A percentile compares a stretch with the other conserved stretches of the same genome.
Evolutionary conservation across 2,888 invertebrate genomes (phyloP).

Genomic region (Calameuta filiformis): DNA sequence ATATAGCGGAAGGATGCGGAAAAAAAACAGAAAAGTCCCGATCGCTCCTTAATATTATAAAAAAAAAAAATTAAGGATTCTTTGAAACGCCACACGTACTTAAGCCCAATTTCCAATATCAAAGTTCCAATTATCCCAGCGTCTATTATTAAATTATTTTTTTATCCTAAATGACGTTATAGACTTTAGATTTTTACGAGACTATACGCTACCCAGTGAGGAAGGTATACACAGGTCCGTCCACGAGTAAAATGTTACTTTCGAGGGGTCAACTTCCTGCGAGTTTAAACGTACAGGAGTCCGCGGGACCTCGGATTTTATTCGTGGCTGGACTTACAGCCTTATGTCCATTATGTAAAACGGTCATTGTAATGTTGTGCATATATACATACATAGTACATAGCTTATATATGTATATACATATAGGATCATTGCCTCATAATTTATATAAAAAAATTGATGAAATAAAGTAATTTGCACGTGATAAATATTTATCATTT

Average conservation of each 20-base stretch:
- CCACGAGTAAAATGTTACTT: not conserved
- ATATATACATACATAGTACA: slow-evolving; percentile 25
- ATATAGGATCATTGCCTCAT: slow-evolving; percentile 37
- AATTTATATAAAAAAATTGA: slow-evolving; percentile 44
- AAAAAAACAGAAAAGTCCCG: not conserved
- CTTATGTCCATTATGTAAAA: slow-evolving; percentile 22
- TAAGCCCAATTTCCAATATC: not conserved
- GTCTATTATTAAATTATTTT: slow-evolving; percentile 10
- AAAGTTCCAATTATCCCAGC: not conserved
- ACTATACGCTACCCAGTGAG: slow-evolving; percentile 1
- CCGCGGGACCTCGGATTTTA: not conserved
- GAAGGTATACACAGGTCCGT: not conserved
- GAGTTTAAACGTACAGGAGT: not conserved
- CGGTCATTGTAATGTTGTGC: slow-evolving; percentile 47
- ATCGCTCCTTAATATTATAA: not conserved
- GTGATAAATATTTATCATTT: not conserved
- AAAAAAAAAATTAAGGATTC: not conserved
- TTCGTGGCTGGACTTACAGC: not conserved
- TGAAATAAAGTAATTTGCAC: slow-evolving; percentile 20
- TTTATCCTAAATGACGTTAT: slow-evolving; percentile 3
- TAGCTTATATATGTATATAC: not conserved
- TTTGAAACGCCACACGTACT: slow-evolving; percentile 2
- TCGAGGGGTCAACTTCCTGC: not conserved
- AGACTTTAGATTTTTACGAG: not conserved
- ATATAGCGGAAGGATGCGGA: not conserved